These are phyloP conservation scores for Leucophora obtusa DNA, from an alignment of 2,888 invertebrate species.

Conservation along the genomic window DNA sequence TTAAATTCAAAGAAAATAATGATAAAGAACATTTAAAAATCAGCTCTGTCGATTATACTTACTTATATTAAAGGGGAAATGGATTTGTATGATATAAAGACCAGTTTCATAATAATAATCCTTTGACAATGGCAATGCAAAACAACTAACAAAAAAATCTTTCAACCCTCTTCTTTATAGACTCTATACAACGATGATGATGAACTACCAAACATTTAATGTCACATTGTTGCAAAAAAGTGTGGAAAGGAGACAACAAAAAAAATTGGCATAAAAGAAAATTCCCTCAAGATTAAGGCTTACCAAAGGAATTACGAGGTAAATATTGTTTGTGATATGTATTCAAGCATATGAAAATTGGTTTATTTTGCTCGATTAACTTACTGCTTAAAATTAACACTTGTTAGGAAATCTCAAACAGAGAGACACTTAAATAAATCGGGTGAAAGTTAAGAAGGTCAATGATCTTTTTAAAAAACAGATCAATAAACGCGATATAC, in stretches of 20 bases:
- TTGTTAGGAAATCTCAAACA: constrained; percentile 29
- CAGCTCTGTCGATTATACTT: background rate
- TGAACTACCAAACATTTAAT: constrained; percentile 51
- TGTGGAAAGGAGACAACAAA: background rate
- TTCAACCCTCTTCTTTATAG: constrained; percentile 55
- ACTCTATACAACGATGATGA: constrained; percentile 29
- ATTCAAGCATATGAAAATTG: constrained; percentile 74
- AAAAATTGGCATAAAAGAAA: constrained; percentile 46
- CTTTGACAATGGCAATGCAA: constrained; percentile 57
- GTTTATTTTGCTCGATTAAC: constrained; percentile 78
- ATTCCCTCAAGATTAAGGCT: constrained; percentile 64
- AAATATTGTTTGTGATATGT: constrained; percentile 54
- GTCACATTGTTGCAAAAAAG: constrained; percentile 57
- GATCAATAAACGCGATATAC: background rate
- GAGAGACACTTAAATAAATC: constrained; percentile 3
- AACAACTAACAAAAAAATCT: constrained; percentile 18
- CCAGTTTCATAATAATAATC: constrained; percentile 54
- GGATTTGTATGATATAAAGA: constrained; percentile 19
- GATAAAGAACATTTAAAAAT: background rate
- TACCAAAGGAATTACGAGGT: constrained; percentile 62
- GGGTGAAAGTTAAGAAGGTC: constrained; percentile 7
- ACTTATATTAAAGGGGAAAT: background rate
- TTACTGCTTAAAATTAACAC: constrained; percentile 68
- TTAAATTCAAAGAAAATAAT: background rate
- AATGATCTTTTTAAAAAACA: constrained; percentile 16